Base-by-base conservation (phyloP, 2,113 vertebrate genomes). In the Ibidorhyncha struthersii region DNA sequence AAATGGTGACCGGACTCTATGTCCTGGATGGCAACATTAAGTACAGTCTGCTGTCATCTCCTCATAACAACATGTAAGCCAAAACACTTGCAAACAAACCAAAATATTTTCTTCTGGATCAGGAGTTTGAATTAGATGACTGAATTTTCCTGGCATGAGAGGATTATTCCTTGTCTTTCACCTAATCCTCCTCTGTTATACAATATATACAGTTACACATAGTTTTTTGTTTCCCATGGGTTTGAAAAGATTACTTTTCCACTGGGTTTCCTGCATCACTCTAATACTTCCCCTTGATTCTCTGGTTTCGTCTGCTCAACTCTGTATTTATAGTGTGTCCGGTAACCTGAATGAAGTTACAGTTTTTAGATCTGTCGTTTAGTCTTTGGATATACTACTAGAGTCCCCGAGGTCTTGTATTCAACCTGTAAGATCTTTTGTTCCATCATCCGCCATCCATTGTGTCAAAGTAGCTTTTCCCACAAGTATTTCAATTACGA, bases 61-160 rank as follows among this genome's bases (percentile, higher is more conserved):
- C 41, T 94, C 34, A 62, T 93, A 81, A 95, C 79, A 94, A 83
- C 52, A 84, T 21, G 43, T 61, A 95, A 95, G 77, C 72, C 91
- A 95, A 93, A 97, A 93, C 62, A 93, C 84, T 94, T 94, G 86
- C 78, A 96, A 96, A 95, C 81, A 97, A 97, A 96, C 63, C 82
- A 91, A 96, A 96, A 95, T 87, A 91, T 88, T 95, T 95, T 97
- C 82, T 96, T 96, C 82, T 91, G 84, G 82, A 94, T 91, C 93
- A 91, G 97, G 96, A 95, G 84, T 95, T 97, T 93, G 84, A 96
- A 97, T 97, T 96, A 95, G 91, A 95, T 97, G 95, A 97, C 96
- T 97, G 78, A 94, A 96, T 97, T 97, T 97, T 97, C 96, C 97
- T 97, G 97, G 96, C 97, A 96, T 73, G 84, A 86, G 67, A 93